Percentiles rank a stretch among this genome's conserved stretches.
phyloP scores from a whole-genome alignment of 2,797 vertebrate genomes.

The Kryptolebias ocellatus region DNA sequence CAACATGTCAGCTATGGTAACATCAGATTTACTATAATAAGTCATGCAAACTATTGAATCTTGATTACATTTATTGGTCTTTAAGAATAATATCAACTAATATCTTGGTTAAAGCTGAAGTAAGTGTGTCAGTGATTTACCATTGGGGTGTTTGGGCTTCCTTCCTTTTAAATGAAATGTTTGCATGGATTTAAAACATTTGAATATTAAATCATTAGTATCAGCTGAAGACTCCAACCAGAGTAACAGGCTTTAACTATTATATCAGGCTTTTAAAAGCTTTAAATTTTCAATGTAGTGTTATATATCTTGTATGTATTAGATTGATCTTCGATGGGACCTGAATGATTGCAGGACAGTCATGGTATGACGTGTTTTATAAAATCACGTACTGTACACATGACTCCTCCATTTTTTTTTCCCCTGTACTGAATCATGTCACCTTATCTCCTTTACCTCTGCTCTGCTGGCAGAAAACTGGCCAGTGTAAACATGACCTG shows the following conservation, averaged over 20 bases:
- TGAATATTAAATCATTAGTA: conserved; percentile 2
- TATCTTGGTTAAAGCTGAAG: too few species aligned
- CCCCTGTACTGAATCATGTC: neutral
- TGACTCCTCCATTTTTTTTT: neutral
- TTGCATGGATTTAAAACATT: conserved; percentile 13
- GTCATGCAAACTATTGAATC: too few species aligned
- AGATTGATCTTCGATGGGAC: neutral
- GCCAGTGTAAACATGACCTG: conserved; percentile 57
- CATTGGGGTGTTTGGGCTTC: too few species aligned
- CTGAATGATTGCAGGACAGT: neutral
- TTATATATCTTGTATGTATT: too few species aligned
- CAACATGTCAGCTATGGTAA: too few species aligned
- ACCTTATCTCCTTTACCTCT: conserved; percentile 35
- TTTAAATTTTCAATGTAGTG: too few species aligned
- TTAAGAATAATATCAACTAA: too few species aligned
- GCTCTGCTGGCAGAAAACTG: conserved; percentile 23
- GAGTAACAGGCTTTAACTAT: too few species aligned
- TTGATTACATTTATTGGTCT: too few species aligned
- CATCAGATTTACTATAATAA: too few species aligned
- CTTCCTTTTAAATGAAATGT: neutral
- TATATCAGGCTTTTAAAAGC: too few species aligned
- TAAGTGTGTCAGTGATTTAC: too few species aligned
- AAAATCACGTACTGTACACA: neutral
- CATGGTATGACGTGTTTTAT: neutral
- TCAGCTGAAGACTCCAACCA: neutral